Evolutionary conservation across 2,113 vertebrate genomes (phyloP).

Genomic region (Octodon degus): DNA sequence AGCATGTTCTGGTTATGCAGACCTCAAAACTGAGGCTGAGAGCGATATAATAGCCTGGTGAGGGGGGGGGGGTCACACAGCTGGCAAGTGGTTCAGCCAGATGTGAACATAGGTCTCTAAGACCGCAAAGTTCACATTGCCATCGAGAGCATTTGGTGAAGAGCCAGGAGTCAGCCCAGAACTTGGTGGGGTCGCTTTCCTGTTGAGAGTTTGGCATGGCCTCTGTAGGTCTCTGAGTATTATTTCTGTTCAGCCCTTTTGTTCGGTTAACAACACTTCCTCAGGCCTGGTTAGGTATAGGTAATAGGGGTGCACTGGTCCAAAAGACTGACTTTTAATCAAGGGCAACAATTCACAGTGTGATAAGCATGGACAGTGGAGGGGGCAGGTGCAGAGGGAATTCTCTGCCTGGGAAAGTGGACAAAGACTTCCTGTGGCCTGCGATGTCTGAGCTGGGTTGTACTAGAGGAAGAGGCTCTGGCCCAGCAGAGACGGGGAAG

Average conservation of each 20-base stretch:
- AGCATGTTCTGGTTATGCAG: neutral
- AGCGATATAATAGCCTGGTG: neutral
- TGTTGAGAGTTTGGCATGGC: neutral
- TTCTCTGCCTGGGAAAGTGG: neutral
- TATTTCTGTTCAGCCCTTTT: neutral
- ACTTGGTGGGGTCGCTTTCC: neutral
- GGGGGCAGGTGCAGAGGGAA: neutral
- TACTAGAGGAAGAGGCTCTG: neutral
- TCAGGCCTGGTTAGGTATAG: neutral
- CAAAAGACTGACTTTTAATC: neutral
- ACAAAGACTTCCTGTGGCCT: neutral
- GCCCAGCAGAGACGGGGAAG: neutral
- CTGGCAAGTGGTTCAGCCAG: neutral
- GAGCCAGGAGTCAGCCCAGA: neutral
- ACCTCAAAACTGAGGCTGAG: neutral
- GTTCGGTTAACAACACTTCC: slow-evolving; percentile 10
- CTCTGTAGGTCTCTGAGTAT: neutral
- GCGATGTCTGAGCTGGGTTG: neutral
- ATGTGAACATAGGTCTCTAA: neutral
- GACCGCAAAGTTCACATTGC: neutral
- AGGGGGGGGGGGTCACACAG: neutral
- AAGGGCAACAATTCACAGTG: neutral
- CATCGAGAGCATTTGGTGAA: neutral
- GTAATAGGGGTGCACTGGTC: neutral
- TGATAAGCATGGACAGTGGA: neutral